These are phyloP conservation scores for Phenganax marumi DNA, from an alignment of 92 coral and sea anemone species.

Conservation along the genomic window DNA sequence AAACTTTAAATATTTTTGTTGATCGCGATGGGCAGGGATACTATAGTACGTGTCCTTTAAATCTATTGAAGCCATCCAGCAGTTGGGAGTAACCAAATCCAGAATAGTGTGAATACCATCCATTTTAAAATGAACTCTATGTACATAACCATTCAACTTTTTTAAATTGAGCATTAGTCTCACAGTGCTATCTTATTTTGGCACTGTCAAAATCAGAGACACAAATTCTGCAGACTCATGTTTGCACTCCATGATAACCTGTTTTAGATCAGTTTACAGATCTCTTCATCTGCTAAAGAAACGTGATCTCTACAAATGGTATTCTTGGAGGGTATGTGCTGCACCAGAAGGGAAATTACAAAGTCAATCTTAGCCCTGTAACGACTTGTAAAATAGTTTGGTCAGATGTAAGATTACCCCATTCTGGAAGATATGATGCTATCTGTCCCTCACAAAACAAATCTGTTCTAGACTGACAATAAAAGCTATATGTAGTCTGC, in stretches of 20 bases:
- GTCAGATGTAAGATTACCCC: background rate
- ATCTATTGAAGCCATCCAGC: constrained; percentile 41
- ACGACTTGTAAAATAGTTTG: background rate
- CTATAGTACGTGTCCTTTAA: constrained; percentile 30
- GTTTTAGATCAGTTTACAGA: background rate
- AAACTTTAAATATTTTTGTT: background rate
- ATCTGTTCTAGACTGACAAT: background rate
- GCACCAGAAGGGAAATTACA: background rate
- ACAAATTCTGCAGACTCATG: constrained; percentile 1
- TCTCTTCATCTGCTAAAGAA: background rate
- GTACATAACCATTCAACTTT: background rate
- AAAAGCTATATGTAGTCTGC: background rate
- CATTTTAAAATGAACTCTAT: no score
- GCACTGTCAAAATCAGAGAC: constrained; percentile 1
- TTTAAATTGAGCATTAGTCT: background rate
- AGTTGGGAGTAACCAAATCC: background rate
- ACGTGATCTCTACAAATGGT: background rate
- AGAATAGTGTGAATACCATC: no score
- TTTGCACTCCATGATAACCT: background rate
- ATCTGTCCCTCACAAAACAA: background rate
- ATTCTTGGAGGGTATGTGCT: background rate
- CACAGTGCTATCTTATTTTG: constrained; percentile 16
- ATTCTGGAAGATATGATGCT: background rate
- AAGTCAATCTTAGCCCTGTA: background rate
- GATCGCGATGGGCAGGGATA: background rate